Evolutionary conservation across 64 coral and sea anemone species (phyloP), one percentile per base, ranked within the genome.

Genomic region (Astreopora myriophthalma): DNA sequence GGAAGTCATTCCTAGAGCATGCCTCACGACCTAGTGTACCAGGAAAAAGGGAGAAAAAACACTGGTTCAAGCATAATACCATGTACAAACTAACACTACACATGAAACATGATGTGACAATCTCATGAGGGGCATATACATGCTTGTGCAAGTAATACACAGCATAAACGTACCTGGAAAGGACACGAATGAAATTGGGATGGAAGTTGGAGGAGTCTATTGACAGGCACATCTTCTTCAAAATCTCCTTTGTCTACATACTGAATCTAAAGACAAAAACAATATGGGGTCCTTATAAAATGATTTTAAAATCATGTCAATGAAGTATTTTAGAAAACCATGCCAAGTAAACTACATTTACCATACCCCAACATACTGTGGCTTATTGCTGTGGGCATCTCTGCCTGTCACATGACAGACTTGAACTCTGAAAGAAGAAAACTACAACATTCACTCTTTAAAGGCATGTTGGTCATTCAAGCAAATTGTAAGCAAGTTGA

Each of bases 161-260:
- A 6, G 6, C 40, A 44, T 44, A 62, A 79, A 67, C 70, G 33
- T 1, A 93, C 97, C 94, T 99, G 97, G 26, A 93, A 88, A 25
- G 97, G 97, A 19, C 92, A 64, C 23, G 76, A 84, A 19, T 69
- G 90, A 71, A 99, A 99, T 69, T 95, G 87, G n/a, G 91, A 27
- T 70, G 97, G 94, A 23, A 99, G 87, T 36, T 88, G 82, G 16
- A 91, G 44, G 1, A 99, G 91, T 24, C 83, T 87, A 8, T 78
- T 42, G 12, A 90, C 75, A 22, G 29, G 35, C 3, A 93, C 52
- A 24, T 75, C 61, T 11, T 71, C 76, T 57, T 74, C 69, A 65
- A 34, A 76, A 34, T 51, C 49, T 25, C 97, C 97, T 77, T 52
- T 66, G 57, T 99, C 97, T 16, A 94, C 93, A 85, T 93, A 99